Percentiles rank a stretch among this genome's conserved stretches.
Conservation (phyloP, 2,113 vertebrate genomes). For the Haemorhous mexicanus region DNA sequence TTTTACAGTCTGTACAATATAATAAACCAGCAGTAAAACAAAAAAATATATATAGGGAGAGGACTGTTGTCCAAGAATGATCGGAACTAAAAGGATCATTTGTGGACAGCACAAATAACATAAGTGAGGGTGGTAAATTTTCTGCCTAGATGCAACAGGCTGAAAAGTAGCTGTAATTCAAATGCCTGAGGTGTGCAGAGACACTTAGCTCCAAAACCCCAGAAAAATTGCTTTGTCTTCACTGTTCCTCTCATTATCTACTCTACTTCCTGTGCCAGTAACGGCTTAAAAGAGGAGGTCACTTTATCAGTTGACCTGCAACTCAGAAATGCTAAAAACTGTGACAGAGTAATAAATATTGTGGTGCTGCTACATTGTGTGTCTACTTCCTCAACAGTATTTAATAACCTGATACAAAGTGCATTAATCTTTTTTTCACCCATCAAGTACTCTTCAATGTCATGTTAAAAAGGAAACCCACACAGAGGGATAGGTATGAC, state of each 20-base stretch:
- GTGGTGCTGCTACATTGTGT: conserved; percentile 85
- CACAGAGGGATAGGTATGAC: conserved; percentile 59
- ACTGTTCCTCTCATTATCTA: conserved; percentile 56
- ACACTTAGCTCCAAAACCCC: conserved; percentile 65
- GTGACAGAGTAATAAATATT: conserved; percentile 87
- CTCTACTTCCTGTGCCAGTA: conserved; percentile 69
- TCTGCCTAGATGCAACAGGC: conserved; percentile 70
- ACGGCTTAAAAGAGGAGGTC: conserved; percentile 69
- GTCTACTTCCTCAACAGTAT: conserved; percentile 80
- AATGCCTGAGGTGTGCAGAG: conserved; percentile 81
- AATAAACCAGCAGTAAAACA: conserved; percentile 88
- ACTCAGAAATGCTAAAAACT: conserved; percentile 77
- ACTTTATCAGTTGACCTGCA: conserved; percentile 71
- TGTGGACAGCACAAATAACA: conserved; percentile 78
- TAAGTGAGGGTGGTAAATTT: conserved; percentile 75
- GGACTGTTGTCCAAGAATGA: conserved; percentile 70
- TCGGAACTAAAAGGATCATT: conserved; percentile 78
- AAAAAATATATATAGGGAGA: conserved; percentile 72
- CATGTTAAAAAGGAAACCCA: conserved; percentile 67
- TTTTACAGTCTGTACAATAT: conserved; percentile 96
- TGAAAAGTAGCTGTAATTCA: conserved; percentile 74
- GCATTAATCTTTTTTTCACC: conserved; percentile 77
- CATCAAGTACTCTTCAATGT: conserved; percentile 74
- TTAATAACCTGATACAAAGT: conserved; percentile 87
- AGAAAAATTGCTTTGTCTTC: conserved; percentile 69